Evolutionary conservation across 2,888 invertebrate species (phyloP).

Genomic region (Himalopsyche anomala): DNA sequence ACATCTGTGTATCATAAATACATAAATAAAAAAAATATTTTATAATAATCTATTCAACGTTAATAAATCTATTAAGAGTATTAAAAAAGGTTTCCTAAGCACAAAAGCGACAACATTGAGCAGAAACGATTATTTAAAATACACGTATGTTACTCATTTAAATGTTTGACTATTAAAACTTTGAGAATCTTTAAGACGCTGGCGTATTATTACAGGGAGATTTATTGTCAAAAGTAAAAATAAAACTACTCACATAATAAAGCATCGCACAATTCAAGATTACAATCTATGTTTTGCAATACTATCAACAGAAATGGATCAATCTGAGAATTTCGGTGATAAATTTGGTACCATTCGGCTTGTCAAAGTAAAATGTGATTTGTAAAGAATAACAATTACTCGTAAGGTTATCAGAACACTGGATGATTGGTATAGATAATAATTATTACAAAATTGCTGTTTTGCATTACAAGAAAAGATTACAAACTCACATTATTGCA

Average conservation of each 20-base stretch:
- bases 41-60: conserved; percentile 29
- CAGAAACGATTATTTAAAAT: conserved; percentile 26
- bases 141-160: not conserved
- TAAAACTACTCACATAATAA: not conserved
- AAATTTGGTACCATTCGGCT: too few species aligned
- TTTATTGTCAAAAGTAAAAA: conserved; percentile 2
- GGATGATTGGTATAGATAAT: too few species aligned
- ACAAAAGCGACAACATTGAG: conserved; percentile 26
- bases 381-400: too few species aligned
- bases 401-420: too few species aligned
- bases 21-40: conserved; percentile 22
- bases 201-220: not conserved
- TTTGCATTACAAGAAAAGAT: too few species aligned
- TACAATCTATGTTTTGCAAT: too few species aligned
- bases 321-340: too few species aligned
- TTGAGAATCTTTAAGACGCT: not conserved
- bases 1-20: not conserved
- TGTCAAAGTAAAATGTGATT: too few species aligned
- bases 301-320: too few species aligned
- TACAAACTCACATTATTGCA: too few species aligned
- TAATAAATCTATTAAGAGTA: conserved; percentile 34
- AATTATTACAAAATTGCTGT: too few species aligned
- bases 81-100: conserved; percentile 27
- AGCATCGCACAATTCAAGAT: too few species aligned
- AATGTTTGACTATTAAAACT: not conserved